phyloP scores from a whole-genome alignment of 1,140 invertebrate species.

The Magallana ariakensis region DNA sequence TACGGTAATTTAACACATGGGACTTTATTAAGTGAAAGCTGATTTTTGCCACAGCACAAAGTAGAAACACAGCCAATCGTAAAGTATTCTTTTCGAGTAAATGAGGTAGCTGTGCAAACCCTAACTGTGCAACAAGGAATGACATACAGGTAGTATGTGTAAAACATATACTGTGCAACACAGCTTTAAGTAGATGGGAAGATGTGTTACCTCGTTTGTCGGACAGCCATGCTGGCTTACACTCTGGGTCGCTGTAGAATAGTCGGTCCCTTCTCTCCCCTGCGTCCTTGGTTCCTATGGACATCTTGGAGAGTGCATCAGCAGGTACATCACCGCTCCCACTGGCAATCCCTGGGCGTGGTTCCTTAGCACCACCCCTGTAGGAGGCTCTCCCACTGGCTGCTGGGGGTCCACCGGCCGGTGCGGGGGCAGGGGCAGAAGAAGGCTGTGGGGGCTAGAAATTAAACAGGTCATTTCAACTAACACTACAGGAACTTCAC shows the following conservation, averaged over 20 bases:
- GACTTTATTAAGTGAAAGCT: no score
- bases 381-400: constrained; percentile 68
- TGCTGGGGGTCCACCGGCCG: constrained; percentile 60
- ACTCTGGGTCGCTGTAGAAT: constrained; percentile 58
- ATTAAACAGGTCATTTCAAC: neutral
- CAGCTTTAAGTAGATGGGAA: no score
- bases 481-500: neutral
- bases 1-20: no score
- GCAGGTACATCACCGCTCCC: constrained; percentile 52
- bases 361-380: constrained; percentile 65
- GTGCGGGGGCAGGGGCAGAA: constrained; percentile 54
- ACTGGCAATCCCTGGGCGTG: constrained; percentile 59
- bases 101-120: no score
- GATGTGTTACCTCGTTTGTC: constrained; percentile 66
- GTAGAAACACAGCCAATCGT: no score
- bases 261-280: constrained; percentile 33
- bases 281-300: constrained; percentile 64
- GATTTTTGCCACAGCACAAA: no score
- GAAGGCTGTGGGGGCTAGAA: neutral
- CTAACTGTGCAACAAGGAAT: no score
- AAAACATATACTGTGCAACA: no score
- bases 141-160: no score
- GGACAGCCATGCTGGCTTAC: constrained; percentile 64
- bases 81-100: no score
- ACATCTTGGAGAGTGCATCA: constrained; percentile 60